phyloP scores from a whole-genome alignment of 2,113 vertebrate species.

The Melospiza melodia region DNA sequence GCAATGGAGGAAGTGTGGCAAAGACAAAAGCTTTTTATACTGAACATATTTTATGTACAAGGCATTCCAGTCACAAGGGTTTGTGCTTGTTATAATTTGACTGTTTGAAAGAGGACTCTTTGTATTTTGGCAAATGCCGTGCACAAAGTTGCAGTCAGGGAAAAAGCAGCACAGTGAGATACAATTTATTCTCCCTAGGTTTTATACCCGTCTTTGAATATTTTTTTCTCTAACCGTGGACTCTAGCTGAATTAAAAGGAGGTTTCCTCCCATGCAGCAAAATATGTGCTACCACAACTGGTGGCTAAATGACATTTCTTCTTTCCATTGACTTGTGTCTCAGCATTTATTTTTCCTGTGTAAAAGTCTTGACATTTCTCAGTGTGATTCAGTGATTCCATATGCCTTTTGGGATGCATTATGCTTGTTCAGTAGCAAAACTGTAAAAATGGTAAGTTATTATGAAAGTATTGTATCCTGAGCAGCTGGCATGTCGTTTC shows the following conservation, averaged over 20 bases:
- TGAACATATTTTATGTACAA: slow-evolving; percentile 8
- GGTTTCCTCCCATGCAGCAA: slow-evolving; percentile 11
- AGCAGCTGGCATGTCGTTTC: slow-evolving; percentile 3
- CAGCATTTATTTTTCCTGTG: slow-evolving; percentile 4
- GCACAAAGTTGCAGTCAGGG: not conserved
- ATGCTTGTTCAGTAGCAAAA: slow-evolving; percentile 53
- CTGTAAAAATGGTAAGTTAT: slow-evolving; percentile 44
- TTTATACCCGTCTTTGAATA: slow-evolving; percentile 8
- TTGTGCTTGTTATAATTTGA: not conserved
- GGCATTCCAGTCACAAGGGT: slow-evolving; percentile 1
- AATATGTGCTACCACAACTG: not conserved
- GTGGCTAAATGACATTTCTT: slow-evolving; percentile 46
- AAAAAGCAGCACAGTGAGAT: slow-evolving; percentile 10
- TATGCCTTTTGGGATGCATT: slow-evolving; percentile 39
- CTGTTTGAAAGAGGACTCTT: slow-evolving; percentile 1
- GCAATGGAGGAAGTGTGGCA: not conserved
- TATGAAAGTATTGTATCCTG: slow-evolving; percentile 48
- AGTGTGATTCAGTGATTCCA: slow-evolving; percentile 36
- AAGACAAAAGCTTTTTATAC: slow-evolving; percentile 48
- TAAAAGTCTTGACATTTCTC: slow-evolving; percentile 45
- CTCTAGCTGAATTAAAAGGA: slow-evolving; percentile 38
- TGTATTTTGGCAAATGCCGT: slow-evolving; percentile 18
- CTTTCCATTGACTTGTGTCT: not conserved
- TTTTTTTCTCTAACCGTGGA: not conserved
- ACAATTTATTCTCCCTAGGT: not conserved